Conservation (phyloP, 2,888 invertebrate species). For the Cinara cedri region DNA sequence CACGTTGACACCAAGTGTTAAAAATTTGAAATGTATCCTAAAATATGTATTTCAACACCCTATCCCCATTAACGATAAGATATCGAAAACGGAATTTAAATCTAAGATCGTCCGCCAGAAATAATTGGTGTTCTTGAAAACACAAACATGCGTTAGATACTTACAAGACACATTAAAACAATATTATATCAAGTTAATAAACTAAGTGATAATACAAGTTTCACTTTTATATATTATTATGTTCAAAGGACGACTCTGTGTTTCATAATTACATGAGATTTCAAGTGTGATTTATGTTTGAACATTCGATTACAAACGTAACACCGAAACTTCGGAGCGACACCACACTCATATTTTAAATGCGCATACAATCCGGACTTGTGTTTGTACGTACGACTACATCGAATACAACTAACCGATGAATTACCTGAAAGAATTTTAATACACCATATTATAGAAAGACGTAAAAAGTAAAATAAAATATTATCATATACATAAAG, state of each 20-base stretch:
- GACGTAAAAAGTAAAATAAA: background rate
- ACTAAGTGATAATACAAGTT: no score
- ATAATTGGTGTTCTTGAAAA: no score
- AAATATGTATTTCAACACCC: no score
- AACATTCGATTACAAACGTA: slow-evolving; percentile 61
- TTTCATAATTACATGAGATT: slow-evolving; percentile 63
- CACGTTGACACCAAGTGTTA: no score
- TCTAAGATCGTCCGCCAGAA: no score
- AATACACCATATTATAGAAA: background rate
- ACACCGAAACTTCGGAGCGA: slow-evolving; percentile 56
- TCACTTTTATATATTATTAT: background rate
- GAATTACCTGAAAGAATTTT: slow-evolving; percentile 26
- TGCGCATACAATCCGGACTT: slow-evolving; percentile 52
- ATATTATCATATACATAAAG: no score
- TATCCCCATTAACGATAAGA: no score
- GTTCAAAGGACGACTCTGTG: slow-evolving; percentile 60
- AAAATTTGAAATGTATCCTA: no score
- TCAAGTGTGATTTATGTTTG: slow-evolving; percentile 66
- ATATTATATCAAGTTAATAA: no score
- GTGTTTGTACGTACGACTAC: slow-evolving; percentile 56
- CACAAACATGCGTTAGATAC: no score
- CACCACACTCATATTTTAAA: slow-evolving; percentile 58
- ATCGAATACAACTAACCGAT: slow-evolving; percentile 45
- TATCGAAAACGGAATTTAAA: no score
- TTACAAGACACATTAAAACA: no score